phyloP scores from a whole-genome alignment of 2,888 invertebrate species.

The Pomacea canaliculata region DNA sequence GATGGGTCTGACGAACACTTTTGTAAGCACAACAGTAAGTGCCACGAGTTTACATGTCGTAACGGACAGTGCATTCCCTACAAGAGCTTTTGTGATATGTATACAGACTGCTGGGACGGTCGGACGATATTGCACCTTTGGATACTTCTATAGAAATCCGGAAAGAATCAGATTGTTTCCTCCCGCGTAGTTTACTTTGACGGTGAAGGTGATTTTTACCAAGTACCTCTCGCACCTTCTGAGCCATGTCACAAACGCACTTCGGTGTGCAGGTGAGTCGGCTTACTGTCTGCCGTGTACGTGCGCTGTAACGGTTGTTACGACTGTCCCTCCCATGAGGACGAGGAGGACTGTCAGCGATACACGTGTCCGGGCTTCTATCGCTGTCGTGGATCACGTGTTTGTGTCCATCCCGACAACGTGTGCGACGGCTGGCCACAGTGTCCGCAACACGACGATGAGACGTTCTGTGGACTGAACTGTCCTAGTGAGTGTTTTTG shows the following conservation, averaged over 20 bases:
- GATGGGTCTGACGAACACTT: slow-evolving; percentile 18
- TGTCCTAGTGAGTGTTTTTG: slow-evolving; percentile 26
- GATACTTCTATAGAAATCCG: neutral
- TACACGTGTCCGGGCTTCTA: slow-evolving; percentile 6
- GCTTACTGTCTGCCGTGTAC: slow-evolving; percentile 20
- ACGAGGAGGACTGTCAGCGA: neutral
- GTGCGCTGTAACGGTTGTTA: slow-evolving; percentile 12
- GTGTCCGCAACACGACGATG: slow-evolving; percentile 31
- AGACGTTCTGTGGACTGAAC: slow-evolving; percentile 16
- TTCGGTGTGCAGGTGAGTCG: slow-evolving; percentile 3
- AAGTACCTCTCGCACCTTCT: neutral
- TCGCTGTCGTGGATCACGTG: slow-evolving; percentile 17
- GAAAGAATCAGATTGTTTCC: neutral
- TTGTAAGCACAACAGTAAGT: neutral
- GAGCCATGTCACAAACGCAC: slow-evolving; percentile 13
- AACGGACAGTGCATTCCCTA: slow-evolving; percentile 6
- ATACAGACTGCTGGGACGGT: slow-evolving; percentile 10
- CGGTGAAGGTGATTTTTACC: neutral
- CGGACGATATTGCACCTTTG: slow-evolving; percentile 3
- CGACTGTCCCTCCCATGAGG: slow-evolving; percentile 10
- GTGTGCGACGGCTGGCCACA: slow-evolving; percentile 30
- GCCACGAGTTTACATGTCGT: slow-evolving; percentile 4
- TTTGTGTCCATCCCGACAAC: slow-evolving; percentile 27
- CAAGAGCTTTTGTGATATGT: neutral
- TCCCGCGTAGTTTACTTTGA: slow-evolving; percentile 7